These are phyloP conservation scores for Babylonia areolata DNA, from an alignment of 1,140 invertebrate species.

Conservation along the genomic window DNA sequence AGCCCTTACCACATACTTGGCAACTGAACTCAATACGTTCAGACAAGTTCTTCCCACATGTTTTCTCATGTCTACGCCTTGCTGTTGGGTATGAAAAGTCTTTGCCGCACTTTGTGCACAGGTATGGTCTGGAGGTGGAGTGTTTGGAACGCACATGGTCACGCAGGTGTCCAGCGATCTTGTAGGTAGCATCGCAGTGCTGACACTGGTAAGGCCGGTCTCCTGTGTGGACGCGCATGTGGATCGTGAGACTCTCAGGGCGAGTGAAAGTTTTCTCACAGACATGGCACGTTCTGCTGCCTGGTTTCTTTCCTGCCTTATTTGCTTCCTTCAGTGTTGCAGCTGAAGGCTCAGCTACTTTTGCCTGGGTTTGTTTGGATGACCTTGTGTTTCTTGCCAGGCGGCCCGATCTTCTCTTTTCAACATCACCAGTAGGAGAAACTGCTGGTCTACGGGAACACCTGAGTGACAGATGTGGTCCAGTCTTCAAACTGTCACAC, in stretches of 20 bases:
- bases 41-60: background rate
- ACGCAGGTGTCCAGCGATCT: background rate
- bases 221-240: conserved; percentile 23
- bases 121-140: background rate
- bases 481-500: background rate
- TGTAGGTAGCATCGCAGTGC: background rate
- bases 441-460: too few relatives aligned
- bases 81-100: background rate
- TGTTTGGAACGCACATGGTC: conserved; percentile 7
- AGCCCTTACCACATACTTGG: background rate
- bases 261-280: conserved; percentile 1
- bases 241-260: background rate
- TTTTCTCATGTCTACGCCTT: conserved; percentile 3
- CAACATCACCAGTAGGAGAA: background rate
- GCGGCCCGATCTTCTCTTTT: background rate
- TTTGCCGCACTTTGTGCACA: background rate
- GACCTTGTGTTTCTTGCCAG: background rate
- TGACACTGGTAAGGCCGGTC: background rate
- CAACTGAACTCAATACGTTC: background rate
- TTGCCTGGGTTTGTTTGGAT: background rate
- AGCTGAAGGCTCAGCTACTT: background rate
- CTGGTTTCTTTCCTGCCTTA: background rate
- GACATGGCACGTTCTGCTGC: background rate
- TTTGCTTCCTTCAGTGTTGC: background rate
- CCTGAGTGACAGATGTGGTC: background rate